These are phyloP conservation scores for Ischnura elegans DNA, from an alignment of 2,888 invertebrate species.

Conservation along the genomic window DNA sequence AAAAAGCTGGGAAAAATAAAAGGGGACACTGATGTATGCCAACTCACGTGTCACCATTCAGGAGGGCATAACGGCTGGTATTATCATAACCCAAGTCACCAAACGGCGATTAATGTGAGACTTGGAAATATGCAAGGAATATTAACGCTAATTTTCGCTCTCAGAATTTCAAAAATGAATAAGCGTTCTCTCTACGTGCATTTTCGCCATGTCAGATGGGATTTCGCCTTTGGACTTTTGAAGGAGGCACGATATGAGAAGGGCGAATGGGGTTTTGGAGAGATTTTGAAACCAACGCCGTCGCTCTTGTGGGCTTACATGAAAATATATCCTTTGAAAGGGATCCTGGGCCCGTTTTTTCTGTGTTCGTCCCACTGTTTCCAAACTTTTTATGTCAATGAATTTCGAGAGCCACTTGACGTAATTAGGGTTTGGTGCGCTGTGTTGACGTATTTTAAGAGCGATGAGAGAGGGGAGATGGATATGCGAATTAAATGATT, in stretches of 20 bases:
- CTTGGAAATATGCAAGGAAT: not conserved
- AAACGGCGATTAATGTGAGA: too few relatives aligned
- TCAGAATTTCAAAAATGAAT: not conserved
- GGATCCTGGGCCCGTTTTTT: not conserved
- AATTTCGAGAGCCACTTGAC: not conserved
- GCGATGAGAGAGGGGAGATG: not conserved
- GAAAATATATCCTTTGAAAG: not conserved
- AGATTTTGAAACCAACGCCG: not conserved
- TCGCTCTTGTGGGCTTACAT: not conserved
- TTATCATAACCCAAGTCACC: too few relatives aligned
- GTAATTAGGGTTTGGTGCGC: not conserved
- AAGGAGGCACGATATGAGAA: not conserved
- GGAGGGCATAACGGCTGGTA: too few relatives aligned
- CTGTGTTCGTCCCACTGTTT: slow-evolving; percentile 13
- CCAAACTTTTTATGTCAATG: not conserved
- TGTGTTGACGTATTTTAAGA: not conserved
- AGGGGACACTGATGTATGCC: too few relatives aligned
- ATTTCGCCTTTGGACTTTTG: not conserved
- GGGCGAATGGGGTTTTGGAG: not conserved
- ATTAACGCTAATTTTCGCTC: not conserved
- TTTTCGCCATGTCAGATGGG: not conserved
- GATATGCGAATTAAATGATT: not conserved
- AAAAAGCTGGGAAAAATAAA: too few relatives aligned
- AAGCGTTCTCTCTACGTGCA: too few relatives aligned
- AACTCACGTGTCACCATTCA: too few relatives aligned